phyloP scores from a whole-genome alignment of 2,113 vertebrate species.

The Spea bombifrons region DNA sequence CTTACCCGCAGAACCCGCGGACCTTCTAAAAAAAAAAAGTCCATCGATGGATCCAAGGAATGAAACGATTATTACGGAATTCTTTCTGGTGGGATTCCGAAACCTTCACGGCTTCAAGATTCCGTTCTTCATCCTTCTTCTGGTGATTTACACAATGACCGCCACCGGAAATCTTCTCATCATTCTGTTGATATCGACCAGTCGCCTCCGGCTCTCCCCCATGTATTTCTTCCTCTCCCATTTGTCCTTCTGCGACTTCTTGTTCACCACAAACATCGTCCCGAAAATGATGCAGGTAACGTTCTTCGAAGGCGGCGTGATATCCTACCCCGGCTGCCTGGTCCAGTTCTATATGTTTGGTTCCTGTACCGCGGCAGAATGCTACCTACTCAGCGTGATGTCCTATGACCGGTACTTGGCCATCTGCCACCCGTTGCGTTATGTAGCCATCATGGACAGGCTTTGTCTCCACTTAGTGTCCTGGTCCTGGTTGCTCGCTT shows the following conservation, averaged over 20 bases:
- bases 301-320: slow-evolving; percentile 46
- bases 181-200: slow-evolving; percentile 14
- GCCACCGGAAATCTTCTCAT: slow-evolving; percentile 20
- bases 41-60: not conserved
- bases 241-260: slow-evolving; percentile 51
- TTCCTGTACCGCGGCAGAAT: not conserved
- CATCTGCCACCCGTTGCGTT: slow-evolving; percentile 43
- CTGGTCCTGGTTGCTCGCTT: slow-evolving; percentile 48
- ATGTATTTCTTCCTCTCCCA: slow-evolving; percentile 46
- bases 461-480: slow-evolving; percentile 48
- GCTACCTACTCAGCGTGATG: slow-evolving; percentile 48
- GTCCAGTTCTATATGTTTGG: slow-evolving; percentile 30
- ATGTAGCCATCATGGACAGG: slow-evolving; percentile 32
- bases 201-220: not conserved
- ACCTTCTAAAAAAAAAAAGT: slow-evolving; percentile 51
- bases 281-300: slow-evolving; percentile 3
- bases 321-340: slow-evolving; percentile 35
- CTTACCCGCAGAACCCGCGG: slow-evolving; percentile 51
- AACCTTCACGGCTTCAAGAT: not conserved
- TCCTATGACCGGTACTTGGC: slow-evolving; percentile 51
- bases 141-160: slow-evolving; percentile 11
- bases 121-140: slow-evolving; percentile 12
- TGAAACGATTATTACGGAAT: not conserved
- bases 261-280: slow-evolving; percentile 26
- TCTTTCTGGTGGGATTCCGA: slow-evolving; percentile 20